Evolutionary conservation across 2,797 vertebrate genomes (phyloP).

Genomic region (Parotocinclus haroldoi): DNA sequence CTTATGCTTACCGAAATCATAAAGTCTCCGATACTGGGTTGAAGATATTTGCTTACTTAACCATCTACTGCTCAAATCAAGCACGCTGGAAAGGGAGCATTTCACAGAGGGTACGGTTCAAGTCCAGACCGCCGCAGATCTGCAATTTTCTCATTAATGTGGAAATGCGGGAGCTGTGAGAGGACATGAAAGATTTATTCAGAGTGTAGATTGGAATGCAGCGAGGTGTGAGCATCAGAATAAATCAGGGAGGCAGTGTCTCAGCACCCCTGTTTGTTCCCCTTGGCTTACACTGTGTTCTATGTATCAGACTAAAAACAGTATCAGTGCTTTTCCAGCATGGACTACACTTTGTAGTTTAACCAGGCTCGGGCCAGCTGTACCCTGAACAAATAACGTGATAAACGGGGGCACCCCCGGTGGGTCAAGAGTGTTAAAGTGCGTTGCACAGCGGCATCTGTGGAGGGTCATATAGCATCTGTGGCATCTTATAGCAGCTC

Average conservation of each 20-base stretch:
- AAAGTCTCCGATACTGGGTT: no score
- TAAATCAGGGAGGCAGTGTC: slow-evolving; percentile 5
- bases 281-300: neutral
- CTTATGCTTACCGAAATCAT: no score
- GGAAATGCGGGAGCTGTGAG: slow-evolving; percentile 7
- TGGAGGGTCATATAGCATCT: no score
- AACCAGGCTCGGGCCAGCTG: no score
- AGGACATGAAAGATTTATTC: slow-evolving; percentile 29
- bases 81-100: neutral
- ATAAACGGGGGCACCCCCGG: no score
- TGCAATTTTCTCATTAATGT: slow-evolving; percentile 29
- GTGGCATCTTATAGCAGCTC: no score
- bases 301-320: no score
- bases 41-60: neutral
- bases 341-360: no score
- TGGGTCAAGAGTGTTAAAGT: no score
- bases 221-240: slow-evolving; percentile 24
- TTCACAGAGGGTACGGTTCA: neutral
- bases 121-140: neutral
- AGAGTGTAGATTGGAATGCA: slow-evolving; percentile 2
- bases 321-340: no score
- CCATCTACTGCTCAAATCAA: neutral
- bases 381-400: no score
- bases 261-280: neutral
- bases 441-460: no score